These are phyloP conservation scores for Bilobella aurantiaca DNA, from an alignment of 1,140 invertebrate genomes.

Conservation along the genomic window DNA sequence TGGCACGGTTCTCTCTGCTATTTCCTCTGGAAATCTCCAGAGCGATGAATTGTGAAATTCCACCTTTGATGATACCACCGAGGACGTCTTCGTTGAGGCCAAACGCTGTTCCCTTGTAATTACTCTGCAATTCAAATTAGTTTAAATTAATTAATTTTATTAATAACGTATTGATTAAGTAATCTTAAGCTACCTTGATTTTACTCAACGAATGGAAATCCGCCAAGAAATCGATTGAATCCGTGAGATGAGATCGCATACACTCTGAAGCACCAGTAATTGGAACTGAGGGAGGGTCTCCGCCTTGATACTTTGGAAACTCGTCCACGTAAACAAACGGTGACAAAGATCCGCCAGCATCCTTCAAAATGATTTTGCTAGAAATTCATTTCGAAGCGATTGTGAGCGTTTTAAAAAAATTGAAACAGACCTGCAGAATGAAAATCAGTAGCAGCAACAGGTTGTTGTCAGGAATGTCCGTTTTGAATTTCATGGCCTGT, in stretches of 20 bases:
- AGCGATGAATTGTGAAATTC: slow-evolving; percentile 86
- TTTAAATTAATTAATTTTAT: too few species aligned
- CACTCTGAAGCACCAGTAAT: slow-evolving; percentile 85
- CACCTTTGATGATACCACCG: slow-evolving; percentile 87
- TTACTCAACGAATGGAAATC: slow-evolving; percentile 94
- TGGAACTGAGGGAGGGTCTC: slow-evolving; percentile 48
- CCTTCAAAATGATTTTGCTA: too few species aligned
- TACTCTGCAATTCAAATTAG: slow-evolving; percentile 51
- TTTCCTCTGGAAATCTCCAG: slow-evolving; percentile 83
- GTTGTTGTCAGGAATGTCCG: slow-evolving; percentile 84
- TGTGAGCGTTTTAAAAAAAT: neutral
- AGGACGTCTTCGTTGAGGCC: slow-evolving; percentile 89
- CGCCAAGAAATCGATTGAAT: slow-evolving; percentile 87
- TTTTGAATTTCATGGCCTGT: slow-evolving; percentile 91
- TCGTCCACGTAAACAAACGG: slow-evolving; percentile 50
- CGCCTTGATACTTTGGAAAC: slow-evolving; percentile 37
- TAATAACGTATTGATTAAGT: too few species aligned
- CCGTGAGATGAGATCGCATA: slow-evolving; percentile 79
- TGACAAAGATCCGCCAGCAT: slow-evolving; percentile 65
- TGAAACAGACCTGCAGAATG: slow-evolving; percentile 53
- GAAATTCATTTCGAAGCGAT: too few species aligned
- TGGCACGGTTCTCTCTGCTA: slow-evolving; percentile 69
- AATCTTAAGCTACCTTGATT: slow-evolving; percentile 65
- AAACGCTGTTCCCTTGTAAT: slow-evolving; percentile 61
- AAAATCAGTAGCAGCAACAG: slow-evolving; percentile 82